Conservation (phyloP, 2,888 invertebrate species). For the Thyatira batis region DNA sequence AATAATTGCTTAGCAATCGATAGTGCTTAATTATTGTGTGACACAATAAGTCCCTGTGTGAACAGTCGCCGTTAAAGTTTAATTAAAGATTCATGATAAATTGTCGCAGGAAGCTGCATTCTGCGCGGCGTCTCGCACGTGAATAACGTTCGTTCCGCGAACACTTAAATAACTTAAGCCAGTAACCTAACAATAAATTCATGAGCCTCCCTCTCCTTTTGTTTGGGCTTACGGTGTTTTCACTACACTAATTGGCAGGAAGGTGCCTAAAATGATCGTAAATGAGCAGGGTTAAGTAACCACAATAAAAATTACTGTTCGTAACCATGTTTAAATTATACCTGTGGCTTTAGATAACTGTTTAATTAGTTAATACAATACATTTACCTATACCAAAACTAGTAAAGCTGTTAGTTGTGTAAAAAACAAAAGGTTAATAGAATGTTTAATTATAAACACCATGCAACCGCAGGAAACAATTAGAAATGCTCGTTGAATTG, state of each 20-base stretch:
- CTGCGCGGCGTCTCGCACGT: slow-evolving; percentile 68
- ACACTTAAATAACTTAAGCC: slow-evolving; percentile 78
- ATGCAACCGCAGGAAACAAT: not conserved
- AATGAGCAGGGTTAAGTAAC: slow-evolving; percentile 49
- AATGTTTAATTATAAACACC: not conserved
- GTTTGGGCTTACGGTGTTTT: slow-evolving; percentile 63
- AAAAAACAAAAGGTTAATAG: too few species aligned
- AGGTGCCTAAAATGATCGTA: slow-evolving; percentile 65
- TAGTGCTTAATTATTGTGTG: slow-evolving; percentile 51
- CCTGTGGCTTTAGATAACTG: not conserved
- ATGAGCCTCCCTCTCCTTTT: slow-evolving; percentile 66
- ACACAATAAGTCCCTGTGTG: slow-evolving; percentile 62
- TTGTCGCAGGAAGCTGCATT: slow-evolving; percentile 79
- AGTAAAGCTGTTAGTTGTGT: too few species aligned
- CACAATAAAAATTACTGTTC: not conserved
- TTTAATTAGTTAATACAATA: not conserved
- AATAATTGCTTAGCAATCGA: slow-evolving; percentile 34
- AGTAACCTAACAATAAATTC: slow-evolving; percentile 78
- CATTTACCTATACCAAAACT: too few species aligned
- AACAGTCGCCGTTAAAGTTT: slow-evolving; percentile 77
- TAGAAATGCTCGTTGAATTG: slow-evolving; percentile 32
- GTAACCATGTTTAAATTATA: not conserved
- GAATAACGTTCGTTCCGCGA: slow-evolving; percentile 70
- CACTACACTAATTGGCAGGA: slow-evolving; percentile 75
- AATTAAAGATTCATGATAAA: slow-evolving; percentile 83